A percentile compares a stretch with the other conserved stretches of the same genome.
Conservation (phyloP, 2,113 vertebrate species). For the Prunella himalayana region DNA sequence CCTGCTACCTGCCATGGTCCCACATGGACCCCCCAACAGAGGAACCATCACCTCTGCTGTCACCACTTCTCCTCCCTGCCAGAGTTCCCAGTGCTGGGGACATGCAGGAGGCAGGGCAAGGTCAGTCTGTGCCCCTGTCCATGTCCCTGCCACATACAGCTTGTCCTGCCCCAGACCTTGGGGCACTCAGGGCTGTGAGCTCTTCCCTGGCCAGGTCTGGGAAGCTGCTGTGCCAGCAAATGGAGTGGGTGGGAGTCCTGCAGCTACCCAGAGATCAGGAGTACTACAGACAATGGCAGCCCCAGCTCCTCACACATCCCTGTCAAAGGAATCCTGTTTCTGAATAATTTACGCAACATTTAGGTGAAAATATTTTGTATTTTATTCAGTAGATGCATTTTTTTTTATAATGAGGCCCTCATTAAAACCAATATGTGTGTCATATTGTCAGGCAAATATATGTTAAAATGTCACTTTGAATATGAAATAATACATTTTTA, state of each 20-base stretch:
- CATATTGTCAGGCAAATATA: conserved; percentile 70
- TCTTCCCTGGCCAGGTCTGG: not conserved
- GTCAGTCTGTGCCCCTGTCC: too few relatives aligned
- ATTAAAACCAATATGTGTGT: conserved; percentile 64
- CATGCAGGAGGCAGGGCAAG: not conserved
- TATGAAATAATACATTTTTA: conserved; percentile 62
- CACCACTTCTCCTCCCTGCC: not conserved
- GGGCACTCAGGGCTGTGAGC: accelerated
- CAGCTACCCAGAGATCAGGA: not conserved
- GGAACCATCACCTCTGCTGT: not conserved
- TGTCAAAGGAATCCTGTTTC: conserved; percentile 27
- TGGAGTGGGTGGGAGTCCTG: not conserved
- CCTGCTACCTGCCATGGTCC: not conserved
- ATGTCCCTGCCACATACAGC: accelerated
- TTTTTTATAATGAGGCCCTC: conserved; percentile 58
- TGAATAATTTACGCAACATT: conserved; percentile 52
- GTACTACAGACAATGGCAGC: not conserved
- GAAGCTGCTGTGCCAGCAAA: not conserved
- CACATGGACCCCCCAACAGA: not conserved
- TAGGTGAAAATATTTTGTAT: conserved; percentile 69
- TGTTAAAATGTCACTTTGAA: conserved; percentile 68
- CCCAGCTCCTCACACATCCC: not conserved
- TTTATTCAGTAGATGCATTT: conserved; percentile 50
- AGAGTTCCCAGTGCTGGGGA: accelerated
- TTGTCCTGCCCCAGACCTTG: not conserved